These are phyloP conservation scores for Enteromius mattozi DNA, from an alignment of 2,797 vertebrate species.

Conservation along the genomic window DNA sequence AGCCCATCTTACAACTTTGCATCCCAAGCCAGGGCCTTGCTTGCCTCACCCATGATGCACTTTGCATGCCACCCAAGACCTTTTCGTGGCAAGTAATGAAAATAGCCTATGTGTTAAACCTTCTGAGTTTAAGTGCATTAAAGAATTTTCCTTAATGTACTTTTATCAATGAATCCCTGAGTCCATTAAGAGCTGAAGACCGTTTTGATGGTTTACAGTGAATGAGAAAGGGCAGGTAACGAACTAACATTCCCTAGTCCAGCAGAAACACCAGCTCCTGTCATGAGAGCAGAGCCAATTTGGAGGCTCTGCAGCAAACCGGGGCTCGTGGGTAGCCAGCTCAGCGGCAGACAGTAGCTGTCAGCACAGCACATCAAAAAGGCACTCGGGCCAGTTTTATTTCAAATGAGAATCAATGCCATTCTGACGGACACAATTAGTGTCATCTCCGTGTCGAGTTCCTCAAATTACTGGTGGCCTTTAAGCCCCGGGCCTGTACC, in stretches of 20 bases:
- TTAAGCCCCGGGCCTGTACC: constrained; percentile 68
- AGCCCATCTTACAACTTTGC: constrained; percentile 19
- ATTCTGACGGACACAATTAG: constrained; percentile 74
- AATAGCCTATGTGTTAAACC: constrained; percentile 29
- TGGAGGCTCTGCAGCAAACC: constrained; percentile 66
- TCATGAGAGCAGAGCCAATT: constrained; percentile 70
- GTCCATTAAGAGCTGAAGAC: constrained; percentile 53
- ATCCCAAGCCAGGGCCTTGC: constrained; percentile 32
- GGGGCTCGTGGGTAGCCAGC: constrained; percentile 64
- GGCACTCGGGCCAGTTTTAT: constrained; percentile 72
- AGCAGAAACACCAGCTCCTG: constrained; percentile 57
- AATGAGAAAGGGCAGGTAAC: constrained; percentile 49
- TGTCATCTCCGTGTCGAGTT: constrained; percentile 75
- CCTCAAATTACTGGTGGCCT: constrained; percentile 72
- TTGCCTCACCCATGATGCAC: constrained; percentile 20
- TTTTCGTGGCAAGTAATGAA: constrained; percentile 34
- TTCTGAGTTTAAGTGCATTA: constrained; percentile 15
- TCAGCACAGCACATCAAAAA: constrained; percentile 73
- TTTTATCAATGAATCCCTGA: constrained; percentile 19
- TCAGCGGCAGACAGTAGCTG: constrained; percentile 65
- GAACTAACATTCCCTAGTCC: constrained; percentile 55
- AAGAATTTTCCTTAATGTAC: constrained; percentile 23
- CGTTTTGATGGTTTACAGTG: constrained; percentile 36
- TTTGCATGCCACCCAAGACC: constrained; percentile 13
- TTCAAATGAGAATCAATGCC: constrained; percentile 76